Percentiles rank a stretch among this genome's conserved stretches.
Conservation (phyloP, 1,140 invertebrate genomes). For the Tetraneura akinire region DNA sequence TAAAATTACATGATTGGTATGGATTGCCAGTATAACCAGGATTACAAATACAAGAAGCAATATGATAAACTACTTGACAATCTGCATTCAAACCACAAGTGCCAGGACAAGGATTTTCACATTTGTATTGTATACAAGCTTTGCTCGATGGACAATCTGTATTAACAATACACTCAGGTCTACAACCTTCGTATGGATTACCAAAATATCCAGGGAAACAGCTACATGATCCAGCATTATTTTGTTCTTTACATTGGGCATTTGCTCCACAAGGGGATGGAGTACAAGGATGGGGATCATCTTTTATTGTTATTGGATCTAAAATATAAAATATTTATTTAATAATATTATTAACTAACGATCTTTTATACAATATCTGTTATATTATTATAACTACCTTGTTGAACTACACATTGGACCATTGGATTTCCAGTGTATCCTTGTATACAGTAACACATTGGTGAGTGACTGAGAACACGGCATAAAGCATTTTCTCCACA, state of each 20-base stretch:
- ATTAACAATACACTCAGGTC: conserved; percentile 73
- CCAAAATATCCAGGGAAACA: conserved; percentile 70
- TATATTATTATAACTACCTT: conserved; percentile 39
- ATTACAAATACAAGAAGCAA: conserved; percentile 71
- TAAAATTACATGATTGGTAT: conserved; percentile 60
- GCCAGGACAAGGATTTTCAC: conserved; percentile 74
- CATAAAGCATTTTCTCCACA: conserved; percentile 64
- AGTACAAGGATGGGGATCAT: conserved; percentile 61
- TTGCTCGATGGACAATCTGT: conserved; percentile 72
- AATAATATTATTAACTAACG: neutral
- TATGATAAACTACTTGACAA: conserved; percentile 75
- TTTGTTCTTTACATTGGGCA: conserved; percentile 68
- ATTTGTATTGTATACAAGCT: conserved; percentile 75
- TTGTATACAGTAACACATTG: conserved; percentile 61
- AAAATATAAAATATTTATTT: neutral
- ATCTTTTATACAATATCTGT: neutral
- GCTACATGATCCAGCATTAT: conserved; percentile 67
- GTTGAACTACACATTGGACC: conserved; percentile 57
- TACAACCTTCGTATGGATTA: conserved; percentile 72
- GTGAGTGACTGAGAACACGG: conserved; percentile 61
- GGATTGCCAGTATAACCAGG: conserved; percentile 74
- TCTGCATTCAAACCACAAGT: conserved; percentile 73
- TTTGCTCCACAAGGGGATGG: conserved; percentile 73
- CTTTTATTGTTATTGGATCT: conserved; percentile 52
- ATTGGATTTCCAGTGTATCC: conserved; percentile 63